Evolutionary conservation across 2,113 vertebrate species (phyloP).

Genomic region (Elephantulus edwardii): DNA sequence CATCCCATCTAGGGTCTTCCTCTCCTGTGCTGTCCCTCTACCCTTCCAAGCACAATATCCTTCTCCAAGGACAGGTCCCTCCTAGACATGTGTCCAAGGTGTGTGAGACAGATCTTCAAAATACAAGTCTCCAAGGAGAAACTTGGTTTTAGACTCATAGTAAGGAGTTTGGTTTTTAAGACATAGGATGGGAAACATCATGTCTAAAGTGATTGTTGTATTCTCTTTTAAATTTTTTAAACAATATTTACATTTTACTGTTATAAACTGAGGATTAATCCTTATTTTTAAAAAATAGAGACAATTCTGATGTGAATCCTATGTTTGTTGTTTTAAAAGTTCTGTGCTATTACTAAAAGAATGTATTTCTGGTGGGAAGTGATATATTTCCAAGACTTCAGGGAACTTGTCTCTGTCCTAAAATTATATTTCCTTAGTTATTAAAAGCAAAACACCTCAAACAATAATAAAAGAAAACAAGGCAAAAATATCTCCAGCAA

Average conservation of each 20-base stretch:
- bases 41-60: too few species aligned
- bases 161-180: too few species aligned
- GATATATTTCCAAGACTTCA: conserved; percentile 59
- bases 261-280: not conserved
- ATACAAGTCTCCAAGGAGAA: too few species aligned
- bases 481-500: not conserved
- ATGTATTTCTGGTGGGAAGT: conserved; percentile 63
- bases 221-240: not conserved
- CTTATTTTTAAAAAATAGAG: not conserved
- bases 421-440: conserved; percentile 68
- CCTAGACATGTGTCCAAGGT: too few species aligned
- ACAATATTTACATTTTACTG: not conserved
- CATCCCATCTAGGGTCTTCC: too few species aligned
- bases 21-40: too few species aligned
- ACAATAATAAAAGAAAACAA: conserved; percentile 48
- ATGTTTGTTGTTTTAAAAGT: conserved; percentile 59
- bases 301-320: conserved; percentile 25
- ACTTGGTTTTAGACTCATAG: too few species aligned
- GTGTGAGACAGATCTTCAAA: too few species aligned
- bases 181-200: not conserved
- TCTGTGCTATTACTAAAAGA: conserved; percentile 50
- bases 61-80: too few species aligned
- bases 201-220: not conserved
- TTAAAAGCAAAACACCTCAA: conserved; percentile 65
- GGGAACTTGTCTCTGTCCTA: conserved; percentile 51